A percentile compares a stretch with the other conserved stretches of the same genome.
Evolutionary conservation across 2,797 vertebrate genomes (phyloP).

Genomic region (Hyperoplus immaculatus): DNA sequence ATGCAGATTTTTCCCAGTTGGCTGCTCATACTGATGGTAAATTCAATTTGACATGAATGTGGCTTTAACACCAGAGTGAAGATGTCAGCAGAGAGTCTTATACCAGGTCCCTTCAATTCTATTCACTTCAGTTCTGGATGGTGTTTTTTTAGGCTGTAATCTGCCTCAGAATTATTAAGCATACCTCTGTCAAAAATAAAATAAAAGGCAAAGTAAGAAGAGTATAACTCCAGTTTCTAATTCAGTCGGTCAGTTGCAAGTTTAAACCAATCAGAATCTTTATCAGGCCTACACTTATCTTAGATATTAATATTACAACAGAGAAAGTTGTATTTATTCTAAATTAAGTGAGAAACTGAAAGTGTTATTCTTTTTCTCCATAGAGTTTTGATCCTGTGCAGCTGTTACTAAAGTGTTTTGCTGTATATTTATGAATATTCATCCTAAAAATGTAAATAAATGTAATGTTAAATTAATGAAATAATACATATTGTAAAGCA

Average conservation of each 20-base stretch:
- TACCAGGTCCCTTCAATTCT: constrained; percentile 55
- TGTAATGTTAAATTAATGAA: constrained; percentile 5
- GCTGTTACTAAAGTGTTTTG: background rate
- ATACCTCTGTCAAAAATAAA: constrained; percentile 48
- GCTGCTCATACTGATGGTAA: constrained; percentile 63
- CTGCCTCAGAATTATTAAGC: constrained; percentile 48
- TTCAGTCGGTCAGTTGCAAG: background rate
- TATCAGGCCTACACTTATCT: background rate
- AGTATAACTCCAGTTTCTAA: background rate
- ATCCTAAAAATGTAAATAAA: background rate
- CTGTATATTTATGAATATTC: background rate
- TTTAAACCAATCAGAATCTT: background rate
- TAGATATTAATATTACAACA: background rate
- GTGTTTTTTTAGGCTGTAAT: constrained; percentile 64
- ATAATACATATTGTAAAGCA: constrained; percentile 7
- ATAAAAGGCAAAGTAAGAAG: constrained; percentile 19
- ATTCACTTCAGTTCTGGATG: constrained; percentile 55
- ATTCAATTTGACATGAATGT: constrained; percentile 59
- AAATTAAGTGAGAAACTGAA: background rate
- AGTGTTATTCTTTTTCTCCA: background rate
- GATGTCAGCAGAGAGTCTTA: constrained; percentile 54
- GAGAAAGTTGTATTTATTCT: background rate
- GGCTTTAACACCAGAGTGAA: constrained; percentile 61
- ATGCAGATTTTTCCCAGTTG: constrained; percentile 60
- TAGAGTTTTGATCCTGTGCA: background rate